Evolutionary conservation across 2,888 invertebrate genomes (phyloP).

Genomic region (Diaperis boleti): DNA sequence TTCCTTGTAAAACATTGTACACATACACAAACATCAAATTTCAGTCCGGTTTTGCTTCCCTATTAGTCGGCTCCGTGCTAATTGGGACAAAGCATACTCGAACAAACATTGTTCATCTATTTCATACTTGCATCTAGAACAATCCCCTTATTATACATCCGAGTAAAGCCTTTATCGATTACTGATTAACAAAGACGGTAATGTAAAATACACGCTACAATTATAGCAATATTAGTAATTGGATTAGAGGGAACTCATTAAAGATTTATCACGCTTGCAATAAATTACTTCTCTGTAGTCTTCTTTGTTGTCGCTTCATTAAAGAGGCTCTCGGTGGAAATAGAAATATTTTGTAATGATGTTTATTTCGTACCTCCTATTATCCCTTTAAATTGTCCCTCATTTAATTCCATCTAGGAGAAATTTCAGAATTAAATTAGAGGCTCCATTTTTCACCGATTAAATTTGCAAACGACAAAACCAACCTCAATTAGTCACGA

Average conservation of each 20-base stretch:
- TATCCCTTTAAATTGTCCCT: neutral
- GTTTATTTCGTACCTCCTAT: neutral
- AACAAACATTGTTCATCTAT: neutral
- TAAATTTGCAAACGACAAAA: constrained; percentile 24
- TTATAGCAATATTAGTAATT: constrained; percentile 18
- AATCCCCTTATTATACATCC: neutral
- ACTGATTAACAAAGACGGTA: constrained; percentile 18
- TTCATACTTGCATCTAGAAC: neutral
- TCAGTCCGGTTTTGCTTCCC: neutral
- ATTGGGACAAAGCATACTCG: neutral
- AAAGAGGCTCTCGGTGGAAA: neutral
- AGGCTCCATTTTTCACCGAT: constrained; percentile 18
- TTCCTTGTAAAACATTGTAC: too few species aligned
- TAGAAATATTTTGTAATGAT: neutral
- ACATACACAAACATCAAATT: neutral
- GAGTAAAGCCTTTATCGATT: constrained; percentile 12
- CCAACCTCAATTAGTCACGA: constrained; percentile 27
- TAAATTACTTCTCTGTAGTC: neutral
- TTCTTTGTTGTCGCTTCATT: constrained; percentile 1
- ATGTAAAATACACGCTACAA: constrained; percentile 16
- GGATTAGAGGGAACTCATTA: constrained; percentile 20
- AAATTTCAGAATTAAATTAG: constrained; percentile 8
- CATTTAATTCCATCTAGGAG: neutral
- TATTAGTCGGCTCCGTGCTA: neutral
- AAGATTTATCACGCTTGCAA: constrained; percentile 25